Percentiles rank a stretch among this genome's conserved stretches.
phyloP scores from a whole-genome alignment of 2,888 invertebrate species.

The Allacma fusca region DNA sequence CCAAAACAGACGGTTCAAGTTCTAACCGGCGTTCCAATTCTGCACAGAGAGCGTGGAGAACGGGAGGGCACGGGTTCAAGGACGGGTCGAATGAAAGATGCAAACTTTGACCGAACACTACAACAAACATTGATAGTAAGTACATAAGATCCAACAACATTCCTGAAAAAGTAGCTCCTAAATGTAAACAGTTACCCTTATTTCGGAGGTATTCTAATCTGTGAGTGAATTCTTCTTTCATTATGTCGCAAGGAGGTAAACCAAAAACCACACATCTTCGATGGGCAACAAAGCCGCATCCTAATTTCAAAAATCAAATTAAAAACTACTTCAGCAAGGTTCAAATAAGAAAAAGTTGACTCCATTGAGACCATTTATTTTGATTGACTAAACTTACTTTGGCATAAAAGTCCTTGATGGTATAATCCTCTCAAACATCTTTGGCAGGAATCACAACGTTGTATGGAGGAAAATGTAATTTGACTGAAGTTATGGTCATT shows the following conservation, averaged over 20 bases:
- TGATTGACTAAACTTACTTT: conserved; percentile 69
- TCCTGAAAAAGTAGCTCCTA: too few relatives aligned
- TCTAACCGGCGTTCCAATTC: conserved; percentile 53
- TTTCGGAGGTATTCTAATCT: conserved; percentile 50
- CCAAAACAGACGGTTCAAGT: conserved; percentile 47
- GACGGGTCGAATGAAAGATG: conserved; percentile 71
- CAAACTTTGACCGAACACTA: conserved; percentile 72
- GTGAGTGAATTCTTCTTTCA: conserved; percentile 42
- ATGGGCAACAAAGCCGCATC: conserved; percentile 76
- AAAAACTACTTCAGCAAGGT: too few relatives aligned
- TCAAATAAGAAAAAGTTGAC: too few relatives aligned
- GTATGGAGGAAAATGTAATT: conserved; percentile 74
- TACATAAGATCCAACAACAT: neutral
- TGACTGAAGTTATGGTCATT: conserved; percentile 69
- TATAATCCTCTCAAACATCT: conserved; percentile 75
- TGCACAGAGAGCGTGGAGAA: conserved; percentile 66
- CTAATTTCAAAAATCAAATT: conserved; percentile 63
- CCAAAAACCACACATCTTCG: conserved; percentile 74
- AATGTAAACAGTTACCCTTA: conserved; percentile 46
- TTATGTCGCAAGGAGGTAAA: conserved; percentile 67
- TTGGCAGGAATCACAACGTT: conserved; percentile 77
- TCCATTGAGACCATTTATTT: too few relatives aligned
- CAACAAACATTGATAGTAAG: conserved; percentile 61
- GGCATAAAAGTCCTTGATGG: conserved; percentile 76
- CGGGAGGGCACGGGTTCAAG: conserved; percentile 70